Base-by-base conservation (phyloP, 2,888 invertebrate genomes). In the Ophraella communa region DNA sequence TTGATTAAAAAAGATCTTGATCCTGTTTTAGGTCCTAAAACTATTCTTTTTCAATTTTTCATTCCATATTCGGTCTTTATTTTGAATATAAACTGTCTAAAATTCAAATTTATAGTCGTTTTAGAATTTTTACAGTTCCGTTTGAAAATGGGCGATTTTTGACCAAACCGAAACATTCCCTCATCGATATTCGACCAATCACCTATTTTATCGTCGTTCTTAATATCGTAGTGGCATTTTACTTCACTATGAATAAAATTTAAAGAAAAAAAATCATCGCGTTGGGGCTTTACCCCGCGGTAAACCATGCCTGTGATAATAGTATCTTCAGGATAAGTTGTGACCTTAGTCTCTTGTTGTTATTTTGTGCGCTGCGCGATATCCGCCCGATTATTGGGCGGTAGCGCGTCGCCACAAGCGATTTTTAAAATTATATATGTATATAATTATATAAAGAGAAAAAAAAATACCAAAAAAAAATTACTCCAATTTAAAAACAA, bases 321-420 rank as follows among this genome's bases (percentile, higher is more conserved):
- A 87, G 86, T 86, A 87, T 87, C 85, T 87, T 87, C 86, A 86
- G 87, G 86, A 87, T 87, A 86, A 86, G 86, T 87, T 87, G 86
- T 87, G 87, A 87, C 86, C 86, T 87, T 87, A 86, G 86, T 86
- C 85, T 86, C 85, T 86, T 80, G 81, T 83, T 83, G 81, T 83
- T 83, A 82, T 82, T 81, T 82, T 81, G 82, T 78, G 71, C 71
- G 77, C 74, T 64, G 68, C 63, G 67, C 66, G 53, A 51, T 54
- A 39, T 44, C 62, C 73, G 74, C 71, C 73, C 74, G 70, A 74
- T 78, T 73, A 74, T 76, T 75, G 71, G 71, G 70, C 71, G 71
- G 71, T 60, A 64, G 66, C 73, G 72, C 75, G 72, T 58, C 49
- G 74, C 75, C 77, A 77, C 78, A 78, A 79, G 77, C 78, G 80